Evolutionary conservation across 1,140 invertebrate species (phyloP).

Genomic region (Drosophila cardini): DNA sequence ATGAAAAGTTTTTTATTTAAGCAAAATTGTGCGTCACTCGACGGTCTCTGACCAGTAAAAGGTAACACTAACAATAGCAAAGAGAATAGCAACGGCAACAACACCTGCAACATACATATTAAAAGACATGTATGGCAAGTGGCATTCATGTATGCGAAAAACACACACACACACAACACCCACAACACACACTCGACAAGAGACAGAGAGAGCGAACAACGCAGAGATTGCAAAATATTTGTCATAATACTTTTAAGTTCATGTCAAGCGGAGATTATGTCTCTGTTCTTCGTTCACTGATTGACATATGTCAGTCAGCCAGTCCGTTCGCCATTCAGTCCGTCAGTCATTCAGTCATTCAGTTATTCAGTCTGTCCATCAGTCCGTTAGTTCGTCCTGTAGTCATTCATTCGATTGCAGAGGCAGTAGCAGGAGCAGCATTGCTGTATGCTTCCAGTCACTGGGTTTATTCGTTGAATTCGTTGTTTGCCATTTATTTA

Average conservation of each 20-base stretch:
- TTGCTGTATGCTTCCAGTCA: constrained; percentile 1
- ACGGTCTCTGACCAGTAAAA: neutral
- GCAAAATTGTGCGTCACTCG: constrained; percentile 49
- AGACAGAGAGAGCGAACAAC: constrained; percentile 8
- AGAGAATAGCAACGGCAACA: neutral
- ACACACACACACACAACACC: neutral
- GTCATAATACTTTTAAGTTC: constrained; percentile 83
- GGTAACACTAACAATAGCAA: constrained; percentile 24
- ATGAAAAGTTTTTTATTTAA: constrained; percentile 77
- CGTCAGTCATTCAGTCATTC: neutral
- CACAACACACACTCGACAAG: neutral
- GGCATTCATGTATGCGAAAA: constrained; percentile 4
- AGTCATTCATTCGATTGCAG: neutral
- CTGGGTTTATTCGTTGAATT: constrained; percentile 20
- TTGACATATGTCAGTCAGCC: constrained; percentile 72
- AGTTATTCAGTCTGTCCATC: neutral
- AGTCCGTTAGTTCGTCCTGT: constrained; percentile 5
- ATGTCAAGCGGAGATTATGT: constrained; percentile 76
- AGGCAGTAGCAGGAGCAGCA: neutral
- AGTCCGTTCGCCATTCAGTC: constrained; percentile 1
- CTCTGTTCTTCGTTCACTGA: constrained; percentile 60
- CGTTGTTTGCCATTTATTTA: constrained; percentile 38
- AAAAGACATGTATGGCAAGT: neutral
- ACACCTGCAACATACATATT: constrained; percentile 14
- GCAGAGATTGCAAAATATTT: constrained; percentile 78